Base-by-base conservation (phyloP, 1,140 invertebrate genomes). In the Trachymyrmex septentrionalis region DNA sequence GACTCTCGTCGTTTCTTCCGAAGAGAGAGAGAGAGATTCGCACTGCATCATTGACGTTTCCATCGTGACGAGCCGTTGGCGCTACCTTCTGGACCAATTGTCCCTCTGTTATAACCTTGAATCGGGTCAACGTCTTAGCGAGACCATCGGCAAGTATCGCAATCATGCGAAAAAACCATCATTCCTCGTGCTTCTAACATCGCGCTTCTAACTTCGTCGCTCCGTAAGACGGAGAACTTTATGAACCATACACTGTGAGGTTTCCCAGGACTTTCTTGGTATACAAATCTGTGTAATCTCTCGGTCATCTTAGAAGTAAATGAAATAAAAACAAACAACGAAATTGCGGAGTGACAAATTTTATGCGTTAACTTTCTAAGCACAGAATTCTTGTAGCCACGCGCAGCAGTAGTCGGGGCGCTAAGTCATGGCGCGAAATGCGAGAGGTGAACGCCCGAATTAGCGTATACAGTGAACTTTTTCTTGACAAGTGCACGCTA, bases 61-160 rank as follows among this genome's bases (percentile, higher is more conserved):
- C 34, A 10, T 48, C 48, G 73, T 48, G 66, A 53, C 30, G 50
- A 48, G 16, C 55, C 57, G 44, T 48, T 59, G 69, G 80, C 80
- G 69, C 80, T 84, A 84, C 27, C 80, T 84, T 57, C 69, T 75
- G 80, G 80, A 75, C 80, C 69, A 72, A 75, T 75, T 34, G 48
- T 57, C 16, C 21, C 4, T 55, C 53, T 73, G 24, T 73, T 57
- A 75, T 84, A 84, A 84, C 55, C 80, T 84, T 55, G 80, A 84
- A 84, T 73, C 80, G 19, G 38, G 38, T 48, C 19, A 34, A 61
- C 38, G 55, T 66, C 61, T 38, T 61, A 34, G 14, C 12, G 34
- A 44, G 34, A 72, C 19, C 10, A 59, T 44, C 27, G 27, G 38
- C 69, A 75, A 61, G 38, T 73, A 59, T 6, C 55, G 19, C 16